phyloP scores from a whole-genome alignment of 37 sponge, comb jelly and placozoan genomes.

The Hormiphora californensis region DNA sequence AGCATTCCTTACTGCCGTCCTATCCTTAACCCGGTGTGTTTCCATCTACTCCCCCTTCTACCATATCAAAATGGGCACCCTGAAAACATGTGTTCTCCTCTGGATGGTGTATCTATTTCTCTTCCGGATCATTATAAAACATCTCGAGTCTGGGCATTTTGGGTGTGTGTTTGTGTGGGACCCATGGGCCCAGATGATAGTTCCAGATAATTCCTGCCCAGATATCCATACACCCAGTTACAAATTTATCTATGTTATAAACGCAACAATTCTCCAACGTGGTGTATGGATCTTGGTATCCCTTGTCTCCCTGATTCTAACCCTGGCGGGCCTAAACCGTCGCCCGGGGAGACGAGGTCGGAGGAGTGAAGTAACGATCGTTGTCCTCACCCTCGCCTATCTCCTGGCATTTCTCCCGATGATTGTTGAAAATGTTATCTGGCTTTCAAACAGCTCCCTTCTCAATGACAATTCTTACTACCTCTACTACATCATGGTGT shows the following conservation, averaged over 20 bases:
- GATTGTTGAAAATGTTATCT: neutral
- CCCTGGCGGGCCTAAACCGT: neutral
- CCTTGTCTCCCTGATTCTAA: neutral
- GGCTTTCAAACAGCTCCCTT: neutral
- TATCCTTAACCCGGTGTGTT: neutral
- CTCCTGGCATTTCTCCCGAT: neutral
- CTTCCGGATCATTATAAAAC: neutral
- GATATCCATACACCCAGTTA: neutral
- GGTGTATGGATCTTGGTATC: neutral
- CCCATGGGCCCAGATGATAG: neutral
- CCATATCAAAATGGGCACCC: neutral
- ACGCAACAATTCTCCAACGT: conserved; percentile 8
- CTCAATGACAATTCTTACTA: neutral
- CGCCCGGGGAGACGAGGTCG: neutral
- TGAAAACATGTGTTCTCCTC: neutral
- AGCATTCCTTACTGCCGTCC: neutral
- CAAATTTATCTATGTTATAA: neutral
- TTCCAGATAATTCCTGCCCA: neutral
- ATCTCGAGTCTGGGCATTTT: neutral
- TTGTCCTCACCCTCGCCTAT: neutral
- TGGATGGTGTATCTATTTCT: neutral
- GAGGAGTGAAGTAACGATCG: neutral
- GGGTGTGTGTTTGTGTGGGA: conserved; percentile 16
- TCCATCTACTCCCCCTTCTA: neutral
- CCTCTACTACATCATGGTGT: conserved; percentile 23